A percentile compares a stretch with the other conserved stretches of the same genome.
Conservation (phyloP, 2,888 invertebrate genomes). For the Ectemnius continuus region DNA sequence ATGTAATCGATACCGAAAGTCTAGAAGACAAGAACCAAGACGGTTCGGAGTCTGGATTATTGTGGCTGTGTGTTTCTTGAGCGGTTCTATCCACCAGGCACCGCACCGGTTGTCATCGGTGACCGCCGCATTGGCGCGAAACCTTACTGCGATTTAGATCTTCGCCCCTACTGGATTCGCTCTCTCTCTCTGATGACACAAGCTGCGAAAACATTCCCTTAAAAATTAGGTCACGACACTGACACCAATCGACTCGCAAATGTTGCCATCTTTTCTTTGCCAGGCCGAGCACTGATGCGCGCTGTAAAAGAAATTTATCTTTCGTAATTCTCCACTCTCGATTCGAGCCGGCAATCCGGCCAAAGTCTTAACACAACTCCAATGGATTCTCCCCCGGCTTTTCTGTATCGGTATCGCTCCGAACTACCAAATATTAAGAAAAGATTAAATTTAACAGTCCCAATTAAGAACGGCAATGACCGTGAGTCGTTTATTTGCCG, state of each 20-base stretch:
- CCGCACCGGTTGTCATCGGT: slow-evolving; percentile 31
- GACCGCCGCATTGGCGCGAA: slow-evolving; percentile 44
- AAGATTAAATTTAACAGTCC: too few relatives aligned
- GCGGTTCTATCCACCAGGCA: slow-evolving; percentile 24
- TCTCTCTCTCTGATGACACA: slow-evolving; percentile 46
- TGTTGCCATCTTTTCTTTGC: slow-evolving; percentile 14
- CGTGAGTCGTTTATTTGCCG: too few relatives aligned
- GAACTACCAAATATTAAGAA: too few relatives aligned
- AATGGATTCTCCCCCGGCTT: too few relatives aligned
- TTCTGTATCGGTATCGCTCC: too few relatives aligned
- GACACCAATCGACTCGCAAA: slow-evolving; percentile 15
- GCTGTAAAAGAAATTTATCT: slow-evolving; percentile 7
- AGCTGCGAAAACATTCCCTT: slow-evolving; percentile 38
- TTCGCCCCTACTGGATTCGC: slow-evolving; percentile 34
- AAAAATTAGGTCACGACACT: slow-evolving; percentile 28
- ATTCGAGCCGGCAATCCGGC: too few relatives aligned
- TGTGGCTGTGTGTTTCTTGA: slow-evolving; percentile 35
- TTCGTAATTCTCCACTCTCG: not conserved
- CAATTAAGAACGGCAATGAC: too few relatives aligned
- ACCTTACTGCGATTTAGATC: slow-evolving; percentile 57
- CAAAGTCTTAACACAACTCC: too few relatives aligned
- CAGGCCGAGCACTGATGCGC: not conserved
- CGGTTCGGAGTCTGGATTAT: slow-evolving; percentile 44
- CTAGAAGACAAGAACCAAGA: slow-evolving; percentile 38
- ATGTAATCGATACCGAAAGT: slow-evolving; percentile 53